Evolutionary conservation across 2,888 invertebrate species (phyloP), one percentile per base, ranked within the genome.

Genomic region (Stratiomys singularior): DNA sequence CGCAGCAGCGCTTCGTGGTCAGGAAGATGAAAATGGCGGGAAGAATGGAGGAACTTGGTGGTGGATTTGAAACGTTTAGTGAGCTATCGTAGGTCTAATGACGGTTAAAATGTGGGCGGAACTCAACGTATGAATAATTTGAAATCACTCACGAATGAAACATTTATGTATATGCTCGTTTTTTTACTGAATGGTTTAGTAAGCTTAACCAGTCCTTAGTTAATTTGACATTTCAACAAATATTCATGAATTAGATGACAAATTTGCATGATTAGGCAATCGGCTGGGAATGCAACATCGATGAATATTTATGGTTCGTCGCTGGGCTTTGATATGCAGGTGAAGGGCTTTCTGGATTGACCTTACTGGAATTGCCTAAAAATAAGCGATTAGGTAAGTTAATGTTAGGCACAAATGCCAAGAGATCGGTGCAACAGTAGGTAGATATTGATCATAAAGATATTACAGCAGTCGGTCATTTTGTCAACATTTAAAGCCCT

Each of bases 231-330:
- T 60, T 60, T 25, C n/a, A 7, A 25, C 25, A 60, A 60, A 60
- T 60, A 60, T n/a, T 4, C 21, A 60, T 60, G 23, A 60, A 60
- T 60, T 60, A 60, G 60, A 25, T 60, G 60, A 23, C 60, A 60
- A 60, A 23, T 60, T 25, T 15, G 25, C 23, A 52, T 52, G 18
- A 4, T 52, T 52, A 52, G 18, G 52, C 18, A 5, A 52, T 52
- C 15, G 4, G 52, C 52, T 37, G 3, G 37, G 37, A 9, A 37
- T 37, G 37, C 3, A 9, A 37, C 9, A 37, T 37, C 37, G n/a
- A 37, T 37, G 5, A 37, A 37, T 37, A 37, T 37, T 37, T 5
- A 37, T 37, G 5, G 37, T 37, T 37, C 9, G 37, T 5, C 9
- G 37, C 37, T 37, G 37, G 37, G 37, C 37, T 37, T n/a, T 9